Conservation (phyloP, 92 coral and sea anemone species). For the Phenganax marumi region DNA sequence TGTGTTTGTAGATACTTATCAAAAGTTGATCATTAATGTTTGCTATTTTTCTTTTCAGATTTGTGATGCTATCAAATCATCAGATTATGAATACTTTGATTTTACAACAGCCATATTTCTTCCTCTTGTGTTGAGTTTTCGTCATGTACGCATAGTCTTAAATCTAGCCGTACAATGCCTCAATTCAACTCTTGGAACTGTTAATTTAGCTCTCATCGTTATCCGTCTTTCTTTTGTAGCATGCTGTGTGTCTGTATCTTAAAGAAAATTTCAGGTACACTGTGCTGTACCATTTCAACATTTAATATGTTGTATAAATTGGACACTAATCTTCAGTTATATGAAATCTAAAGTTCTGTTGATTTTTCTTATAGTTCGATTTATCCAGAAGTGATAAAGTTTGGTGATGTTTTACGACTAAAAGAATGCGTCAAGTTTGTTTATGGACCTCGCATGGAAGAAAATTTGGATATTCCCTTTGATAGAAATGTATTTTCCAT, state of each 20-base stretch:
- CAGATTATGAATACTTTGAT: constrained; percentile 70
- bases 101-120: constrained; percentile 68
- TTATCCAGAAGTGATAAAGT: constrained; percentile 13
- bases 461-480: constrained; percentile 62
- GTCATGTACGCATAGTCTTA: constrained; percentile 46
- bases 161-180: too few species aligned
- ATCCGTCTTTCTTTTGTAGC: constrained; percentile 52
- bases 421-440: constrained; percentile 91
- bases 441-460: constrained; percentile 84
- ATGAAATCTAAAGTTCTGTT: too few species aligned
- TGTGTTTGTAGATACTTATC: not conserved
- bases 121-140: constrained; percentile 62
- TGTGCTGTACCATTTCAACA: not conserved
- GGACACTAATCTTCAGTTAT: not conserved
- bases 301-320: not conserved
- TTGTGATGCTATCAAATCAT: constrained; percentile 53
- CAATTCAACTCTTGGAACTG: not conserved
- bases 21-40: not conserved
- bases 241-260: constrained; percentile 74
- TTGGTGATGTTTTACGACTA: constrained; percentile 60
- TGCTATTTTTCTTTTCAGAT: constrained; percentile 49
- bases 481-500: constrained; percentile 61
- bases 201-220: not conserved
- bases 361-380: constrained; percentile 12
- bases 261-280: constrained; percentile 79